Conservation (phyloP, 2,113 vertebrate genomes). For the Hirundichthys speculiger region DNA sequence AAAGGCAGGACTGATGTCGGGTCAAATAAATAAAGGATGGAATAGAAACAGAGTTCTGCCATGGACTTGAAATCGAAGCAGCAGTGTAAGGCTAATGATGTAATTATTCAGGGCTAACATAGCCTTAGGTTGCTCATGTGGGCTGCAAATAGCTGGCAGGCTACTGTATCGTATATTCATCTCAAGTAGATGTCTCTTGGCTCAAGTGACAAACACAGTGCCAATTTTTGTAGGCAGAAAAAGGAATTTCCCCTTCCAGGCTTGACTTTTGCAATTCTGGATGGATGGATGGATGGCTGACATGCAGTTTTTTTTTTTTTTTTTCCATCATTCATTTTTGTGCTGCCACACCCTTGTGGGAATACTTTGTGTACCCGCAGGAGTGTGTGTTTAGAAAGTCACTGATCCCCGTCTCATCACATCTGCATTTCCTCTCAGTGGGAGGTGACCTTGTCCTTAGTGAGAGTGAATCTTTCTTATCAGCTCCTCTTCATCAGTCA, state of each 20-base stretch:
- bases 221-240: no score
- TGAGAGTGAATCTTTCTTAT: conserved; percentile 70
- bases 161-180: no score
- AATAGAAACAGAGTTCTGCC: background rate
- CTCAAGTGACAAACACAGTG: no score
- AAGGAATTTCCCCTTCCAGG: no score
- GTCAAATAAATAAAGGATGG: background rate
- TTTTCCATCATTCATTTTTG: background rate
- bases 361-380: background rate
- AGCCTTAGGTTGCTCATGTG: background rate
- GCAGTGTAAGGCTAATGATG: background rate
- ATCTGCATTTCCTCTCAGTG: conserved; percentile 65
- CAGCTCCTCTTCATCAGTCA: conserved; percentile 73
- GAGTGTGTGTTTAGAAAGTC: conserved; percentile 13
- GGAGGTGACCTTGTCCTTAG: conserved; percentile 73
- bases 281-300: background rate
- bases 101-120: background rate
- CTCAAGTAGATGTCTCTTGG: no score
- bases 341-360: background rate
- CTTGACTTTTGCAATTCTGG: no score
- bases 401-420: conserved; percentile 59
- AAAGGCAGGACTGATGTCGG: no score
- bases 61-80: background rate
- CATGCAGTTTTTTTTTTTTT: background rate
- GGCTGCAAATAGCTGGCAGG: no score